Evolutionary conservation across 2,888 invertebrate species (phyloP).

Genomic region (Lucinisca nassula): DNA sequence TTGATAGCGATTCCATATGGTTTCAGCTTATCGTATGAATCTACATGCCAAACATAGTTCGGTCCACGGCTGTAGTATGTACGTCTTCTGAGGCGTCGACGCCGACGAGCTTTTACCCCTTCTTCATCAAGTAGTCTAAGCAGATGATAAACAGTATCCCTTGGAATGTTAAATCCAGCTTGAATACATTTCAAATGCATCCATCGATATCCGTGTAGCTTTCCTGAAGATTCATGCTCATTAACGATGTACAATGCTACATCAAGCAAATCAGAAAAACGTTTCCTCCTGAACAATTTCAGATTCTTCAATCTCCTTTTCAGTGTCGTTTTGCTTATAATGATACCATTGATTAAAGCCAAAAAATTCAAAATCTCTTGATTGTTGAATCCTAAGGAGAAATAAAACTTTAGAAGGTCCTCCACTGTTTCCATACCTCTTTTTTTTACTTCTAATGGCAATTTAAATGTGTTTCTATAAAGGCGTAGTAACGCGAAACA

Average conservation of each 20-base stretch:
- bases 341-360: neutral
- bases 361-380: neutral
- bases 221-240: conserved; percentile 31
- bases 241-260: conserved; percentile 40
- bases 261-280: conserved; percentile 26
- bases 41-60: conserved; percentile 64
- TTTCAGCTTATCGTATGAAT: no score
- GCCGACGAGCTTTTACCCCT: conserved; percentile 28
- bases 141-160: conserved; percentile 11
- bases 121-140: conserved; percentile 40
- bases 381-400: neutral
- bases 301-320: neutral
- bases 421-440: no score
- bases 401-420: neutral
- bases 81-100: conserved; percentile 48
- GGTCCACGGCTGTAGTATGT: conserved; percentile 52
- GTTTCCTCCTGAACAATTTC: neutral
- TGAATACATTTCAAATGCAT: conserved; percentile 51
- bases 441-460: no score
- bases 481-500: no score
- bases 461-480: no score
- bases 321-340: neutral
- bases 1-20: conserved; percentile 57
- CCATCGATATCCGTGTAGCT: conserved; percentile 49
- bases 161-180: neutral